Evolutionary conservation across 2,113 vertebrate species (phyloP).

Genomic region (Psilopsiagon aurifrons): DNA sequence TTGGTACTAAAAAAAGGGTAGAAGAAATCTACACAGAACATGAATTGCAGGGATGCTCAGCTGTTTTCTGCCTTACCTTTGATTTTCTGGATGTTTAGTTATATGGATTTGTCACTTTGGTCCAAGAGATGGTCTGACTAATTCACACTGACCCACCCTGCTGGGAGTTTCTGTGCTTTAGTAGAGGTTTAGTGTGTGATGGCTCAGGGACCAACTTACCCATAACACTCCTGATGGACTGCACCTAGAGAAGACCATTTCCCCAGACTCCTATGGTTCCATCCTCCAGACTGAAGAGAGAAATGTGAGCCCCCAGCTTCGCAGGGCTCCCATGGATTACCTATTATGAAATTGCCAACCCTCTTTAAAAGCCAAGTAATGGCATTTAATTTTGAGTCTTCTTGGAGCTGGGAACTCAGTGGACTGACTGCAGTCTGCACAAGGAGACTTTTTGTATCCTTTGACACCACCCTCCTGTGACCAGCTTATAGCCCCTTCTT

Average conservation of each 20-base stretch:
- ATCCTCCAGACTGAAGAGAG: neutral
- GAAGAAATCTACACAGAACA: neutral
- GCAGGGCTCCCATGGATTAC: neutral
- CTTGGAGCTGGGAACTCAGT: neutral
- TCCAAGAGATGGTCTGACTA: neutral
- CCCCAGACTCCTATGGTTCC: neutral
- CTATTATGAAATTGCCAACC: neutral
- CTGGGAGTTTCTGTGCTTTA: neutral
- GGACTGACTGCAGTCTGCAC: neutral
- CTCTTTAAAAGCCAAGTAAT: neutral
- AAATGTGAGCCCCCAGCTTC: neutral
- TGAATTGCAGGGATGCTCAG: neutral
- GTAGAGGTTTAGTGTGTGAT: neutral
- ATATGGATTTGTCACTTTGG: neutral
- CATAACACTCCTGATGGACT: rapidly evolving
- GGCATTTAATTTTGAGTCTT: neutral
- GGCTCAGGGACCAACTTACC: neutral
- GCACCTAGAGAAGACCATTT: neutral
- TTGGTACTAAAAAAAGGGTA: neutral
- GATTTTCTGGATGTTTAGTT: neutral
- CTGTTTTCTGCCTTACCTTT: neutral
- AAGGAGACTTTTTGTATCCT: neutral
- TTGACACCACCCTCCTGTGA: neutral
- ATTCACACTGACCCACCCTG: neutral
- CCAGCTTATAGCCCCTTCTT: neutral